Evolutionary conservation across 2,113 vertebrate genomes (phyloP).

Genomic region (Heterotis niloticus): DNA sequence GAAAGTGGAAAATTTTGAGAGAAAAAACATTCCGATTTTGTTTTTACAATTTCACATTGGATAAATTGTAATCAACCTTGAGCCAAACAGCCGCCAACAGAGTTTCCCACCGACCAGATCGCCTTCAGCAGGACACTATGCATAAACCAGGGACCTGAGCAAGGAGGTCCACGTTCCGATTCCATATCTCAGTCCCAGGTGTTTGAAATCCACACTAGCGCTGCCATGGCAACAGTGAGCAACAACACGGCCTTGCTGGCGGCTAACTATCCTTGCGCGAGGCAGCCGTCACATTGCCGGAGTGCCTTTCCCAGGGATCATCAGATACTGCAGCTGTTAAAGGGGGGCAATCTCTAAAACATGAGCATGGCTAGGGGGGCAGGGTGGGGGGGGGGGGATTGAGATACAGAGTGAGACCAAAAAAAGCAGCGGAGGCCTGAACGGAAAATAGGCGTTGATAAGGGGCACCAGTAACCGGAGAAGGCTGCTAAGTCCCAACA

Average conservation of each 20-base stretch:
- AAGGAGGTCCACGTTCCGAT: slow-evolving; percentile 20
- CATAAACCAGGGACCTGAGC: background rate
- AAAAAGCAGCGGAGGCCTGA: background rate
- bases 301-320: slow-evolving; percentile 22
- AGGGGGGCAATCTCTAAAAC: background rate
- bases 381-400: background rate
- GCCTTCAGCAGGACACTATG: background rate
- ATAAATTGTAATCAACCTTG: background rate
- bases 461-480: slow-evolving; percentile 7
- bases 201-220: slow-evolving; percentile 48
- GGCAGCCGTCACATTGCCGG: slow-evolving; percentile 24
- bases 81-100: background rate
- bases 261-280: slow-evolving; percentile 45
- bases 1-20: no score
- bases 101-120: background rate
- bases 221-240: slow-evolving; percentile 71
- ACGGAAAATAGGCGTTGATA: slow-evolving; percentile 45
- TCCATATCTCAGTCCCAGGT: slow-evolving; percentile 43
- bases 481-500: slow-evolving; percentile 42
- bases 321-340: slow-evolving; percentile 29
- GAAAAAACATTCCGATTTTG: background rate
- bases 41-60: background rate
- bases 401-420: slow-evolving; percentile 16
- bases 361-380: slow-evolving; percentile 4
- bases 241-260: slow-evolving; percentile 43